Conservation (phyloP, 2,888 invertebrate genomes). For the Schrankia costaestrigalis region DNA sequence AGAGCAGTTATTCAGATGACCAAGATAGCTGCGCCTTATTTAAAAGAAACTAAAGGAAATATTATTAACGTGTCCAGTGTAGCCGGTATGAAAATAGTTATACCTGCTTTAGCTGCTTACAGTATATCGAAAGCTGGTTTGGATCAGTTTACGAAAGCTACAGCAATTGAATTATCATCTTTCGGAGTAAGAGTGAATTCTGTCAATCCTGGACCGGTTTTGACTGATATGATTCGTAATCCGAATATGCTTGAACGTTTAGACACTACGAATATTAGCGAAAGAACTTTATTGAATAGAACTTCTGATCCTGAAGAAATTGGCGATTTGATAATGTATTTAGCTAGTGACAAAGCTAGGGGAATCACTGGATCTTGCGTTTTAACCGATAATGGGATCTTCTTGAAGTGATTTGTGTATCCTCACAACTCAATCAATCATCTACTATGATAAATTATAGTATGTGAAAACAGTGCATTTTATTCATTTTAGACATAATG, state of each 20-base stretch:
- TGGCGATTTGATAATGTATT: slow-evolving; percentile 2
- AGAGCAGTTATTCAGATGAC: slow-evolving; percentile 29
- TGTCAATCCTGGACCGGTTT: slow-evolving; percentile 85
- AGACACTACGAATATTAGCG: too few relatives aligned
- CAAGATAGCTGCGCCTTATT: slow-evolving; percentile 29
- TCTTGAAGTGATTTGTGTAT: not conserved
- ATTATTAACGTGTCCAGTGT: slow-evolving; percentile 32
- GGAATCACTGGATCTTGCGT: slow-evolving; percentile 23
- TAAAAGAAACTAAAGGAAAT: slow-evolving; percentile 35
- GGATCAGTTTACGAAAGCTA: slow-evolving; percentile 86
- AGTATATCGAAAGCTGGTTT: slow-evolving; percentile 55
- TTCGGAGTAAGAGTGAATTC: slow-evolving; percentile 84
- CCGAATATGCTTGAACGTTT: too few relatives aligned
- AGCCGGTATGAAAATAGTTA: not conserved
- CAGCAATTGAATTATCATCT: slow-evolving; percentile 82
- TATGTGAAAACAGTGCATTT: too few relatives aligned
- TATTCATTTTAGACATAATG: too few relatives aligned
- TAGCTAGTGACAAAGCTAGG: slow-evolving; percentile 29
- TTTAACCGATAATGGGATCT: slow-evolving; percentile 21
- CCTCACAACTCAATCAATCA: too few relatives aligned
- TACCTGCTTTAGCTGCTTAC: not conserved
- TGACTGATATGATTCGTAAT: too few relatives aligned
- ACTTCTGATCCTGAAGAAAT: too few relatives aligned
- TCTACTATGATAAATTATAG: too few relatives aligned
- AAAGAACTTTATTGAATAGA: too few relatives aligned